phyloP scores from a whole-genome alignment of 2,113 vertebrate genomes.

The Spilogale gracilis region DNA sequence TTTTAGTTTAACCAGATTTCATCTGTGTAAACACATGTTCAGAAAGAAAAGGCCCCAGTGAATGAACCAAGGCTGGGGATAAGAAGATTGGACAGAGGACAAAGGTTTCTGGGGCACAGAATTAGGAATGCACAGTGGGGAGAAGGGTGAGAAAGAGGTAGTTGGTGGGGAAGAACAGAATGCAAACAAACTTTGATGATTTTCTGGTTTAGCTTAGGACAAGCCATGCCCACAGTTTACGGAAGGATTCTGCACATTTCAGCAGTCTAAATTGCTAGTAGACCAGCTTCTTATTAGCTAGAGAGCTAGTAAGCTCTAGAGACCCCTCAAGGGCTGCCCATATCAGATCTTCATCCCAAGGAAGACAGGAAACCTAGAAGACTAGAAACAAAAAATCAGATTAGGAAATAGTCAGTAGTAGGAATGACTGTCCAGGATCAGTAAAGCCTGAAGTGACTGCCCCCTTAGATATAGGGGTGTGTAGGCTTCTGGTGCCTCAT shows the following conservation, averaged over 20 bases:
- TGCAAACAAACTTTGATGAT: not conserved
- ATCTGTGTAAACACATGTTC: not conserved
- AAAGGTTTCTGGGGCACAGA: not conserved
- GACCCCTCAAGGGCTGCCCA: not conserved
- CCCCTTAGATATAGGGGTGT: not conserved
- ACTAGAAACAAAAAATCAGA: not conserved
- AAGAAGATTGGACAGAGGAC: not conserved
- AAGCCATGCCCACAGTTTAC: not conserved
- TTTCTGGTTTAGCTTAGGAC: not conserved
- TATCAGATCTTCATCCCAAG: not conserved
- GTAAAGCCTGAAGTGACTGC: not conserved
- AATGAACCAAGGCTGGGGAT: not conserved
- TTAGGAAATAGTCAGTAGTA: not conserved
- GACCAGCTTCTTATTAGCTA: not conserved
- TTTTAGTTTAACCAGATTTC: constrained; percentile 14
- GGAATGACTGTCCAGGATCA: not conserved
- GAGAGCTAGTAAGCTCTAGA: not conserved
- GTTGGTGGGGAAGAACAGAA: not conserved
- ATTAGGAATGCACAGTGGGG: not conserved
- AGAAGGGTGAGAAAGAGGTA: not conserved
- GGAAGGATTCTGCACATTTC: not conserved
- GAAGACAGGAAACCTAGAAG: constrained; percentile 22
- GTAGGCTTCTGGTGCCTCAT: not conserved
- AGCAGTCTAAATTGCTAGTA: not conserved
- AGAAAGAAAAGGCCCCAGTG: not conserved